Conservation (phyloP, 1,140 invertebrate species). For the Caerostris extrusa region DNA sequence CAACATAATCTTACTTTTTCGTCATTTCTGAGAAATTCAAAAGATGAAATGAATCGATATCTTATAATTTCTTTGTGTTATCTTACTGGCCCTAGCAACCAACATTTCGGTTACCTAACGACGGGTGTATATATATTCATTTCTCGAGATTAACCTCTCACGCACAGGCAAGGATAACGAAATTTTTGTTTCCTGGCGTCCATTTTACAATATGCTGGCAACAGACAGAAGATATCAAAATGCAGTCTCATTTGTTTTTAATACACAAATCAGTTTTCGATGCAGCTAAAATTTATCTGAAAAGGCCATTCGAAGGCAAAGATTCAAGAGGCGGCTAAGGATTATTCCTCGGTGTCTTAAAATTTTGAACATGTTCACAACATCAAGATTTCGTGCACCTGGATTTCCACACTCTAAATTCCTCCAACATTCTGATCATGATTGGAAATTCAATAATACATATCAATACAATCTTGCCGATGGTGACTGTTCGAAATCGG, state of each 20-base stretch:
- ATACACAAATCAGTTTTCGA: background rate
- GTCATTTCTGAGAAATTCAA: background rate
- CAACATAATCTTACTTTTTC: too few relatives aligned
- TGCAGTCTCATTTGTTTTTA: background rate
- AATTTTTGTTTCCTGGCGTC: background rate
- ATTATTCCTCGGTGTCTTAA: background rate
- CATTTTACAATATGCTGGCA: background rate
- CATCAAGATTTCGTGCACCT: constrained; percentile 21
- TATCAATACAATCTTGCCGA: constrained; percentile 68
- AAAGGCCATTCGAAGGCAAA: background rate
- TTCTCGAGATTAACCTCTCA: background rate
- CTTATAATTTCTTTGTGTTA: constrained; percentile 14
- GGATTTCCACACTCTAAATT: constrained; percentile 48
- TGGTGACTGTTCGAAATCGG: constrained; percentile 53
- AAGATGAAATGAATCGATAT: constrained; percentile 11
- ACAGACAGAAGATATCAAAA: background rate
- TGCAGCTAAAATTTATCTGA: background rate
- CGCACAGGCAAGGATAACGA: background rate
- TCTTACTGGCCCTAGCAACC: constrained; percentile 17
- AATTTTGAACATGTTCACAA: background rate
- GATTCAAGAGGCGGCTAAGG: background rate
- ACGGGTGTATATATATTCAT: background rate
- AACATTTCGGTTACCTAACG: background rate
- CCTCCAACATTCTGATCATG: constrained; percentile 43
- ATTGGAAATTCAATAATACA: constrained; percentile 64